phyloP scores from a whole-genome alignment of 2,797 vertebrate species.

The Cirrhinus mrigala region DNA sequence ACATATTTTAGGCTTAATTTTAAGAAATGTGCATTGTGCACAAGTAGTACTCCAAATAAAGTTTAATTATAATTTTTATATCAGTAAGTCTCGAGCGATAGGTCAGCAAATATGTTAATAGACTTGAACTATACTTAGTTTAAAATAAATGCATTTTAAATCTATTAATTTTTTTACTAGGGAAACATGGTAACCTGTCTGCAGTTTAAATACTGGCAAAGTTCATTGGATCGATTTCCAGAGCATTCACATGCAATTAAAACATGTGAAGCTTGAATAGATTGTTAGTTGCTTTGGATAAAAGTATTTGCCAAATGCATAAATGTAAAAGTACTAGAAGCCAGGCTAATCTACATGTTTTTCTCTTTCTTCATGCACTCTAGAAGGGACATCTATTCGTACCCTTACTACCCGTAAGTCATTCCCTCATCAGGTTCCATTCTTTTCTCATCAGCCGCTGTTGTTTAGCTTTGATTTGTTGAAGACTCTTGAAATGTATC shows the following conservation, averaged over 20 bases:
- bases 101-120: too few relatives aligned
- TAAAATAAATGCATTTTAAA: too few relatives aligned
- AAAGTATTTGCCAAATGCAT: neutral
- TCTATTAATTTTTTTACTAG: too few relatives aligned
- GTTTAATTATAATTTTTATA: too few relatives aligned
- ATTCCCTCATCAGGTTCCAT: slow-evolving; percentile 57
- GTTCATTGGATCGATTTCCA: neutral
- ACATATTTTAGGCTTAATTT: too few relatives aligned
- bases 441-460: slow-evolving; percentile 38
- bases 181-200: too few relatives aligned
- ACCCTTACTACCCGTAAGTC: slow-evolving; percentile 97
- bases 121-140: too few relatives aligned
- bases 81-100: too few relatives aligned
- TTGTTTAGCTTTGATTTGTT: slow-evolving; percentile 62
- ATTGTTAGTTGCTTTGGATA: neutral
- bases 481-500: slow-evolving; percentile 55
- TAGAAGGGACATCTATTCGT: slow-evolving; percentile 96
- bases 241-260: neutral
- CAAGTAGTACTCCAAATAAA: too few relatives aligned
- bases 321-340: neutral
- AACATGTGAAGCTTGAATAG: neutral
- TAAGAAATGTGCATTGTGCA: too few relatives aligned
- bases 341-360: neutral
- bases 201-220: too few relatives aligned
- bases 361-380: slow-evolving; percentile 80